These are phyloP conservation scores for Drosophila tripunctata DNA, from an alignment of 2,888 invertebrate species.

Conservation along the genomic window DNA sequence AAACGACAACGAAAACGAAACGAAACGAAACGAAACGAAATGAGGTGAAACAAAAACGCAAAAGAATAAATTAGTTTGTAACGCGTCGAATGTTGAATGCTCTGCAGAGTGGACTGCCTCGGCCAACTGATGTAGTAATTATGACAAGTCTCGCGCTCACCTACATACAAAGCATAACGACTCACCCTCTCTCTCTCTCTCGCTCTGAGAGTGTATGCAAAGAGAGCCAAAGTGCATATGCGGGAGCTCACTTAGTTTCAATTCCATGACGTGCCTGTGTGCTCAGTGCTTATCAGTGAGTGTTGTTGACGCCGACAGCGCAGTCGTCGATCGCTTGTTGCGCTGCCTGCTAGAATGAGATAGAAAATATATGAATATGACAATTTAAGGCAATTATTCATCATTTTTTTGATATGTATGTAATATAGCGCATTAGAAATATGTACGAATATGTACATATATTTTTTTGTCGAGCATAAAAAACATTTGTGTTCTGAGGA, in stretches of 20 bases:
- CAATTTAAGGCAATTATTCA: slow-evolving; percentile 34
- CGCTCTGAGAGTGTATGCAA: slow-evolving; percentile 10
- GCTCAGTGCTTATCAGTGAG: slow-evolving; percentile 58
- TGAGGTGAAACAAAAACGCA: slow-evolving; percentile 34
- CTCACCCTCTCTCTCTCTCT: background rate
- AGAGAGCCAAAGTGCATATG: slow-evolving; percentile 13
- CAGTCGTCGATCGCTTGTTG: slow-evolving; percentile 46
- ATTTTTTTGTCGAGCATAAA: slow-evolving; percentile 23
- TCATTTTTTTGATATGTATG: no score
- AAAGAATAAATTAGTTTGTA: slow-evolving; percentile 10
- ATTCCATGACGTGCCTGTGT: slow-evolving; percentile 35
- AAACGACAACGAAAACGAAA: slow-evolving; percentile 33
- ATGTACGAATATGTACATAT: slow-evolving; percentile 6
- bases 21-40: slow-evolving; percentile 52
- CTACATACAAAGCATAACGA: no score
- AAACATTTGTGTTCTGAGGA: slow-evolving; percentile 25
- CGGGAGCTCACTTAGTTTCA: slow-evolving; percentile 36
- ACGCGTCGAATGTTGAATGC: slow-evolving; percentile 39
- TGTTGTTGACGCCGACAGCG: slow-evolving; percentile 22
- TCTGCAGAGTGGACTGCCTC: slow-evolving; percentile 2
- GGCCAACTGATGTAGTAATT: slow-evolving; percentile 1
- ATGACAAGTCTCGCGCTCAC: background rate
- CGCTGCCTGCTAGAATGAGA: slow-evolving; percentile 27
- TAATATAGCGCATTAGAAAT: slow-evolving; percentile 38
- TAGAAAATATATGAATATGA: slow-evolving; percentile 4